Conservation (phyloP, 2,888 invertebrate species). For the Alloscopus bannaensis region DNA sequence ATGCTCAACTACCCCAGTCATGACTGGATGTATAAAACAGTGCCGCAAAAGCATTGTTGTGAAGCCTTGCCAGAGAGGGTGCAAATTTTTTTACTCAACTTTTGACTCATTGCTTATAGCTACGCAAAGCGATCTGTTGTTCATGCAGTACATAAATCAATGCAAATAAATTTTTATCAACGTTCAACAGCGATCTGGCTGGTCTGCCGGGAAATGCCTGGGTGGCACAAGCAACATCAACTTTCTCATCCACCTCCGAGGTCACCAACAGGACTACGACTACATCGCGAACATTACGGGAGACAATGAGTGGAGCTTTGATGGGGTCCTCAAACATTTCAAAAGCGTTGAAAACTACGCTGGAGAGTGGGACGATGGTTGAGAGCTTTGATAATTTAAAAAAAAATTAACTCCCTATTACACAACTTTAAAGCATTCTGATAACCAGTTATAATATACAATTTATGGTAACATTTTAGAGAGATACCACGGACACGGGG, state of each 20-base stretch:
- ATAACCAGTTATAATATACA: not conserved
- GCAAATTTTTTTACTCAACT: too few species aligned
- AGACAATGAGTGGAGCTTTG: constrained; percentile 62
- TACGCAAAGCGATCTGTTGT: too few species aligned
- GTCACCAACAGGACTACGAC: constrained; percentile 80
- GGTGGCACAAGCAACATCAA: constrained; percentile 49
- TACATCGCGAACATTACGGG: constrained; percentile 62
- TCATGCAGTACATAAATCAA: too few species aligned
- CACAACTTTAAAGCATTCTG: too few species aligned
- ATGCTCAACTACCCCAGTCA: constrained; percentile 21
- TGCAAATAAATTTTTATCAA: not conserved
- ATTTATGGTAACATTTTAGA: constrained; percentile 30
- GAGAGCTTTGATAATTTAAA: too few species aligned
- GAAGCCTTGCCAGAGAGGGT: not conserved
- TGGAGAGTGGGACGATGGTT: constrained; percentile 50
- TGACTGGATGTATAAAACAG: constrained; percentile 66
- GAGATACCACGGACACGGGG: constrained; percentile 55
- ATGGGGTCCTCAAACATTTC: constrained; percentile 62
- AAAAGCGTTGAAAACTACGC: constrained; percentile 58
- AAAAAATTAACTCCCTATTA: too few species aligned
- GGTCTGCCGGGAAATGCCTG: constrained; percentile 50
- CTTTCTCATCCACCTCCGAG: constrained; percentile 75
- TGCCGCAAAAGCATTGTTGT: constrained; percentile 50
- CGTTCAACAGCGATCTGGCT: constrained; percentile 19
- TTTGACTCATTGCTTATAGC: too few species aligned